Base-by-base conservation (phyloP, 2,888 invertebrate species). In the Drosophila gaucha region DNA sequence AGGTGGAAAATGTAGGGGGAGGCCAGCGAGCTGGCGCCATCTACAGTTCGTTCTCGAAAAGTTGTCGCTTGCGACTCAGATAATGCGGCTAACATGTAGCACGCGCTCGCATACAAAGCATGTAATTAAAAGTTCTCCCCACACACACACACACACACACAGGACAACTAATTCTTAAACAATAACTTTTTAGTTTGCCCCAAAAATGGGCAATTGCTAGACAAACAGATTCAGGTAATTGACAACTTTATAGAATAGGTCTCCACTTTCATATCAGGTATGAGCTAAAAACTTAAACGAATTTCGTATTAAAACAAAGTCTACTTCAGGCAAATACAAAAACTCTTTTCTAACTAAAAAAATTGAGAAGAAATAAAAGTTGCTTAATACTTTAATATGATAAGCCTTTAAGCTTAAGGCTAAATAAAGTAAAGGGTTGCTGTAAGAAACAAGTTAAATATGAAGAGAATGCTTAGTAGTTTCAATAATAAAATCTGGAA, bases 91-190 rank as follows among this genome's bases (percentile, higher is more conserved):
- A 77, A 69, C 74, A 85, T 82, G 77, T 79, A 67, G 67, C 64
- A 82, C 79, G 72, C 82, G 74, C 59, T 79, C 85, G 79, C 85
- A 82, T 85, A 79, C 82, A 82, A 79, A 85, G 79, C 83, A 76
- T 67, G 74, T 85, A 82, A 82, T 82, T 82, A 85, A 82, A 82
- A 85, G 77, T 85, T 82, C 30, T 58, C 18, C 62, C 46, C 22
- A 24, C 36, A 22, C 6, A 20, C 8, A 26, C 24, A 20, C 24
- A 6, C 14, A 39, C 22, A n/a, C n/a, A 8, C 24, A 24, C 14
- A 47, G 57, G 35, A 57, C 58, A 62, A 67, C 63, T 66, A 58
- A 65, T 74, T 59, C 67, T 65, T 60, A 18, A 62, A 62, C 59
- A 74, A 71, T 69, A 76, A 66, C 68, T 71, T 76, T 62, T 46